Evolutionary conservation across 2,113 vertebrate genomes (phyloP).

Genomic region (Pedionomus torquatus): DNA sequence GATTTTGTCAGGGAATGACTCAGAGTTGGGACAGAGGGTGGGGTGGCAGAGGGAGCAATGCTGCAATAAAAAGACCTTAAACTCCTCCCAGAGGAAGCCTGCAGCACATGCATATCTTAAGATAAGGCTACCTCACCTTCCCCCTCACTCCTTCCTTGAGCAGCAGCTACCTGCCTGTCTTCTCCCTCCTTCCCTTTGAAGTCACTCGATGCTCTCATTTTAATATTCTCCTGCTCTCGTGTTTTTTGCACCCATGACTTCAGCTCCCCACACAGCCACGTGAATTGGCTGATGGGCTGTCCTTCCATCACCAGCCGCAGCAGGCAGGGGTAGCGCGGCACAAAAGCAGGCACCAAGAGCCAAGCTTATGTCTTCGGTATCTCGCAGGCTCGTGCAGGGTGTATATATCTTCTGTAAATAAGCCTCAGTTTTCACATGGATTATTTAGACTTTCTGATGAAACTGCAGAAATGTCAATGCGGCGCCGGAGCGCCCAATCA

Average conservation of each 20-base stretch:
- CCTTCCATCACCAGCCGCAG: neutral
- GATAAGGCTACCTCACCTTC: neutral
- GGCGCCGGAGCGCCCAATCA: slow-evolving; percentile 79
- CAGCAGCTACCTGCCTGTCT: accelerated
- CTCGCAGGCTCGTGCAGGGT: neutral
- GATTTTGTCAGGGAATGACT: neutral
- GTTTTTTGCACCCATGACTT: neutral
- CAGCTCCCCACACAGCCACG: neutral
- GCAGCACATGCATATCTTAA: accelerated
- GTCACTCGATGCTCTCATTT: neutral
- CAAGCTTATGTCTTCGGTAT: neutral
- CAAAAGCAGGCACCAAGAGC: neutral
- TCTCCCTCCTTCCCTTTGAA: neutral
- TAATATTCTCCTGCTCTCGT: accelerated
- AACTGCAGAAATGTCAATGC: slow-evolving; percentile 81
- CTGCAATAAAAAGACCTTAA: neutral
- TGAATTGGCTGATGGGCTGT: neutral
- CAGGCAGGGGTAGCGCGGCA: neutral
- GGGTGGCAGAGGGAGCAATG: neutral
- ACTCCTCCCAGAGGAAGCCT: neutral
- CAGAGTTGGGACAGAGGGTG: accelerated
- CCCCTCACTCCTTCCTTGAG: accelerated
- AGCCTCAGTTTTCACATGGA: slow-evolving; percentile 63
- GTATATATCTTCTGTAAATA: slow-evolving; percentile 68
- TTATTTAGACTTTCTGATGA: slow-evolving; percentile 81